A percentile compares a stretch with the other conserved stretches of the same genome.
Evolutionary conservation across 2,113 vertebrate species (phyloP).

Genomic region (Eidolon helvum): DNA sequence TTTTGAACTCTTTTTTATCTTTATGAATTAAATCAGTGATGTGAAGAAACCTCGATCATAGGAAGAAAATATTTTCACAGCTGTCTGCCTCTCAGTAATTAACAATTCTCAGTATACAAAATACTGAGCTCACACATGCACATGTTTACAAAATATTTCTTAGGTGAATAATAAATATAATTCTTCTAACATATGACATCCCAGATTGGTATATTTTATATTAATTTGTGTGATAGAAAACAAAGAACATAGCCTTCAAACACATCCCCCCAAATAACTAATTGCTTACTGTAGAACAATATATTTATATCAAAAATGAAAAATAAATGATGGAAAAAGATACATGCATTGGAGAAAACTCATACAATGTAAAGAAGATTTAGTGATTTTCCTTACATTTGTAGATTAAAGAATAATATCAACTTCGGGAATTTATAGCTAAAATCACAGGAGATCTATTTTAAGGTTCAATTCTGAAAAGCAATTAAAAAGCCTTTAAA

Average conservation of each 20-base stretch:
- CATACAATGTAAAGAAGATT: background rate
- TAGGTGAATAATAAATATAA: constrained; percentile 43
- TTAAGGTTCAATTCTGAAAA: background rate
- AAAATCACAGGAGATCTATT: background rate
- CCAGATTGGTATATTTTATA: background rate
- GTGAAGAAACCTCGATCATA: background rate
- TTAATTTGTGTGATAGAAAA: background rate
- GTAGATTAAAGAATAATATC: background rate
- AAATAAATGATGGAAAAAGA: background rate
- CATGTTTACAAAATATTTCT: constrained; percentile 56
- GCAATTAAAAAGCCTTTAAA: background rate
- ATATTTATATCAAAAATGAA: background rate
- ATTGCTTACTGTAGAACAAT: background rate
- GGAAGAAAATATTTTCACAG: constrained; percentile 51
- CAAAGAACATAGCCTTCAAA: background rate
- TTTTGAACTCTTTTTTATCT: constrained; percentile 25
- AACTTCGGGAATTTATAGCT: background rate
- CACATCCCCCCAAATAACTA: background rate
- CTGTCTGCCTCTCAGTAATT: constrained; percentile 47
- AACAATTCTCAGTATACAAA: constrained; percentile 51
- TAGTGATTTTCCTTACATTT: background rate
- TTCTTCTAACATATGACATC: background rate
- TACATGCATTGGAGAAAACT: background rate
- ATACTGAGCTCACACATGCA: background rate
- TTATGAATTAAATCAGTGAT: constrained; percentile 11